These are phyloP conservation scores for Gavialis gangeticus DNA, from an alignment of 2,113 vertebrate species.

Conservation along the genomic window DNA sequence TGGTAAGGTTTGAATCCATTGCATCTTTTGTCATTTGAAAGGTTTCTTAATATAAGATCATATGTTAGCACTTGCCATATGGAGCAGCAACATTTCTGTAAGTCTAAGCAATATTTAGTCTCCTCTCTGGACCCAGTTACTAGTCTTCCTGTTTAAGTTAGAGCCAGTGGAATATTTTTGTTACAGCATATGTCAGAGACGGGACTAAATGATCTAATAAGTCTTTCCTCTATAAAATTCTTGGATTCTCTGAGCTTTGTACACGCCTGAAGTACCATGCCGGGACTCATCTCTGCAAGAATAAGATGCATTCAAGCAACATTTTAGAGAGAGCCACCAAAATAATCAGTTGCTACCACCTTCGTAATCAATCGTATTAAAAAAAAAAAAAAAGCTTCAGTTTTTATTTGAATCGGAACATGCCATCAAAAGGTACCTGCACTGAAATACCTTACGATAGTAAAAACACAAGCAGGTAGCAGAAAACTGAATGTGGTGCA, in stretches of 20 bases:
- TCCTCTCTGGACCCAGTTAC: neutral
- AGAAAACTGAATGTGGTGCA: neutral
- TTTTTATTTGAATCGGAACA: slow-evolving; percentile 3
- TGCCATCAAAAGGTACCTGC: neutral
- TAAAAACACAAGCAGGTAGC: neutral
- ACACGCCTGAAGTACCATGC: neutral
- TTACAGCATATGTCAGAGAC: slow-evolving; percentile 14
- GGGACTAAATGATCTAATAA: slow-evolving; percentile 31
- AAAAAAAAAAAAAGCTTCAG: neutral
- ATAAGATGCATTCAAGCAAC: neutral
- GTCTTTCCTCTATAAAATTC: neutral
- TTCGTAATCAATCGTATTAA: neutral
- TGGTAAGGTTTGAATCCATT: neutral
- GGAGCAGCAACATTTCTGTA: slow-evolving; percentile 20
- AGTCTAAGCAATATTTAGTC: neutral
- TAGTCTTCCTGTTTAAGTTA: neutral
- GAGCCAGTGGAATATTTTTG: neutral
- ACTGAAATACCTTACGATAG: neutral
- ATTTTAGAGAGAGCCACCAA: neutral
- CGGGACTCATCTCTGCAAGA: neutral
- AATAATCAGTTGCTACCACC: slow-evolving; percentile 2
- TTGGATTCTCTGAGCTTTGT: neutral
- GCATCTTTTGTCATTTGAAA: neutral
- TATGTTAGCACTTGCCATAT: neutral
- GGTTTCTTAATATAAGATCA: neutral